phyloP scores from a whole-genome alignment of 1,140 invertebrate genomes.

The Asobara japonica region DNA sequence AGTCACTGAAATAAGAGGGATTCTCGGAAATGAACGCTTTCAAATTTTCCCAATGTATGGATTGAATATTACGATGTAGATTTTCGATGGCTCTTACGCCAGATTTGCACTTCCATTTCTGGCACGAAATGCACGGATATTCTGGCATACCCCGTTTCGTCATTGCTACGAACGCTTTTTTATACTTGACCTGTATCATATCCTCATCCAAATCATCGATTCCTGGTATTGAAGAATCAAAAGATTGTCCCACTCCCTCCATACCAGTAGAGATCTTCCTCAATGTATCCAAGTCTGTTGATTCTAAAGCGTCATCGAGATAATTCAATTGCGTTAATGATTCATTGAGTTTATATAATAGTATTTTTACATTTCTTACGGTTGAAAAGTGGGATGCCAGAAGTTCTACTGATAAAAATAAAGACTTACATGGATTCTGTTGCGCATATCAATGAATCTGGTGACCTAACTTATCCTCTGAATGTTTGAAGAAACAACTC shows the following conservation, averaged over 20 bases:
- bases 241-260: not conserved
- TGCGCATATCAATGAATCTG: too few species aligned
- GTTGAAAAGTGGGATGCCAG: slow-evolving; percentile 23
- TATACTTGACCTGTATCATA: not conserved
- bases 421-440: too few species aligned
- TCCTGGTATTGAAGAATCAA: not conserved
- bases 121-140: not conserved
- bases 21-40: too few species aligned
- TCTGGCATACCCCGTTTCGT: not conserved
- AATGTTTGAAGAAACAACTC: too few species aligned
- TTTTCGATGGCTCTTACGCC: not conserved
- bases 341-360: not conserved
- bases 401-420: slow-evolving; percentile 5
- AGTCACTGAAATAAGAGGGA: too few species aligned
- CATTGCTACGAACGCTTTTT: not conserved
- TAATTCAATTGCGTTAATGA: not conserved
- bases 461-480: too few species aligned
- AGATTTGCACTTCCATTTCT: not conserved
- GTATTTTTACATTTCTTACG: slow-evolving; percentile 15
- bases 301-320: slow-evolving; percentile 17
- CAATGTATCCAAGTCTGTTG: slow-evolving; percentile 7
- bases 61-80: not conserved
- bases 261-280: not conserved
- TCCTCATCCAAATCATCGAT: not conserved
- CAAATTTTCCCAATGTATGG: not conserved